phyloP scores from a whole-genome alignment of 2,888 invertebrate species.

The Melolontha melolontha region DNA sequence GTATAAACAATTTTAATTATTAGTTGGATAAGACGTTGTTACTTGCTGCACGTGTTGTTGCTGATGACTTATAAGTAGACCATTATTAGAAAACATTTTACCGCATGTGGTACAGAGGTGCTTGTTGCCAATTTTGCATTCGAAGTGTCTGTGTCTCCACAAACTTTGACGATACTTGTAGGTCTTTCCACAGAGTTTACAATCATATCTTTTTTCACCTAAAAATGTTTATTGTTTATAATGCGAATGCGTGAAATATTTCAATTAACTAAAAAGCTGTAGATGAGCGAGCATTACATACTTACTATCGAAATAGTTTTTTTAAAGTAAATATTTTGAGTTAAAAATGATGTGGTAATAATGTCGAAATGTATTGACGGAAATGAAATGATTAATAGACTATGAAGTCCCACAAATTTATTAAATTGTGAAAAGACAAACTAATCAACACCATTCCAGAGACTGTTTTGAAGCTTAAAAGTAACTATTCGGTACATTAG shows the following conservation, averaged over 20 bases:
- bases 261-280: not conserved
- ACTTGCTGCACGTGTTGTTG: not conserved
- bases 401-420: too few relatives aligned
- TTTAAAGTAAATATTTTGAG: too few relatives aligned
- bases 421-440: too few relatives aligned
- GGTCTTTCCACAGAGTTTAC: conserved; percentile 33
- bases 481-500: too few relatives aligned
- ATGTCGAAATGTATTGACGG: too few relatives aligned
- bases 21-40: too few relatives aligned
- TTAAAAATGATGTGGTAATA: too few relatives aligned
- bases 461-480: too few relatives aligned
- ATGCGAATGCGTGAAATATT: not conserved
- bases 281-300: not conserved
- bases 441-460: too few relatives aligned
- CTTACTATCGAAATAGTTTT: too few relatives aligned
- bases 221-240: conserved; percentile 1
- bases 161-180: conserved; percentile 42
- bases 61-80: not conserved
- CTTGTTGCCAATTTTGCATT: conserved; percentile 12
- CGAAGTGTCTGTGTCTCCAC: conserved; percentile 33
- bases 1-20: too few relatives aligned
- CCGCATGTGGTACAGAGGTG: not conserved
- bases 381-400: too few relatives aligned
- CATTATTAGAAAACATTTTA: not conserved
- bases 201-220: conserved; percentile 26